Base-by-base conservation (phyloP, 2,888 invertebrate species). In the Dimorphilus gyrociliatus region DNA sequence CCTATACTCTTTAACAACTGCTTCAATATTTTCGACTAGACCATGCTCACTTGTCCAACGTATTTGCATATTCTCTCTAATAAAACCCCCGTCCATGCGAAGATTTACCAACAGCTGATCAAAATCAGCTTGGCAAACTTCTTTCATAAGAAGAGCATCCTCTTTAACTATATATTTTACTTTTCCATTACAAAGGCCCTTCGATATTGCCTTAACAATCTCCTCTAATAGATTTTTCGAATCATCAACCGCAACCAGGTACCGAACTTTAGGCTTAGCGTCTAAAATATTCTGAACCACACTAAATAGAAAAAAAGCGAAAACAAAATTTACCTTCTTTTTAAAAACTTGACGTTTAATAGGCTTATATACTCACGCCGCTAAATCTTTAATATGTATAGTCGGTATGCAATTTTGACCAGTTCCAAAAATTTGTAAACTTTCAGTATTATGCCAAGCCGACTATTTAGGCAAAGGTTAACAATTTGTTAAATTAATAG, bases 241-340 rank as follows among this genome's bases (percentile, higher is more conserved):
- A 32, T 61, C 60, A 48, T 64, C 63, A 30, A 60, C 58, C 16
- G 63, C 63, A 29, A 63, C 53, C 12, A 63, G 44, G 38, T 61
- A 63, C 15, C 56, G 40, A n/a, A 53, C 53, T 40, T 58, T 60
- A 2, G 60, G 60, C 33, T 51, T 40, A 29, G 48, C 49, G 37
- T 63, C 63, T 24, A 53, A 53, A 23, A 63, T 47, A 37, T 63
- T 60, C 40, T 63, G 62, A 12, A 63, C 47, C 6, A 63, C 55
- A 15, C n/a, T n/a, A n/a, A n/a, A n/a, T n/a, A n/a, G n/a, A n/a
- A n/a, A n/a, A n/a, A n/a, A n/a, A n/a, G n/a, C n/a, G n/a, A n/a
- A n/a, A n/a, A n/a, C n/a, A n/a, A n/a, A n/a, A n/a, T n/a, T n/a
- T n/a, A n/a, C n/a, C n/a, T n/a, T n/a, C n/a, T n/a, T n/a, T n/a